Percentiles rank a stretch among this genome's conserved stretches.
Evolutionary conservation across 2,888 invertebrate genomes (phyloP).

Genomic region (Cephus pygmeus): DNA sequence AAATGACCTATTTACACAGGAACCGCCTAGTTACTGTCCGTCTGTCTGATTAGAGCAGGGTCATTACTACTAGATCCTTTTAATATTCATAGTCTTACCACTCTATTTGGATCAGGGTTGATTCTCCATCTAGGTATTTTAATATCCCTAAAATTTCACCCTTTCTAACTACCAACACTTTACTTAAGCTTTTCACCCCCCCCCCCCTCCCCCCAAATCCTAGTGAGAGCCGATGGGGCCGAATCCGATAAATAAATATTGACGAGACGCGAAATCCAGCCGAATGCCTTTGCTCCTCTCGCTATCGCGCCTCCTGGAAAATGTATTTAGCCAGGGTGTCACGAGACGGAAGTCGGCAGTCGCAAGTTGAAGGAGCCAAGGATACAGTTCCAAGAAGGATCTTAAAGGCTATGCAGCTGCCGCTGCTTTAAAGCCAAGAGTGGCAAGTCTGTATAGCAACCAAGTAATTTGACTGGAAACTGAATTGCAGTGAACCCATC

Average conservation of each 20-base stretch:
- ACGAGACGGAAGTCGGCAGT: not conserved
- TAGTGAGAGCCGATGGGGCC: not conserved
- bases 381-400: not conserved
- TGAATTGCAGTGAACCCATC: slow-evolving; percentile 32
- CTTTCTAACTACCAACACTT: not conserved
- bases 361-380: not conserved
- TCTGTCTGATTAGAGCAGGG: not conserved
- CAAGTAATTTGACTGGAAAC: slow-evolving; percentile 50
- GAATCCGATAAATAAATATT: slow-evolving; percentile 36
- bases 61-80: not conserved
- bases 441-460: slow-evolving; percentile 32
- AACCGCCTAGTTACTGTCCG: not conserved
- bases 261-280: slow-evolving; percentile 15
- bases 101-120: not conserved
- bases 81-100: not conserved
- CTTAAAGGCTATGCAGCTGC: not conserved
- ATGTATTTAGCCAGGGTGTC: slow-evolving; percentile 23
- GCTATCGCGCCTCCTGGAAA: slow-evolving; percentile 11
- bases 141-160: not conserved
- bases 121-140: not conserved
- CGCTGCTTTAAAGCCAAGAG: slow-evolving; percentile 12
- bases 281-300: not conserved
- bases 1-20: no score
- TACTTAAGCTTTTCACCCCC: not conserved
- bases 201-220: not conserved